Conservation (phyloP, 2,113 vertebrate genomes). For the Panthera uncia region DNA sequence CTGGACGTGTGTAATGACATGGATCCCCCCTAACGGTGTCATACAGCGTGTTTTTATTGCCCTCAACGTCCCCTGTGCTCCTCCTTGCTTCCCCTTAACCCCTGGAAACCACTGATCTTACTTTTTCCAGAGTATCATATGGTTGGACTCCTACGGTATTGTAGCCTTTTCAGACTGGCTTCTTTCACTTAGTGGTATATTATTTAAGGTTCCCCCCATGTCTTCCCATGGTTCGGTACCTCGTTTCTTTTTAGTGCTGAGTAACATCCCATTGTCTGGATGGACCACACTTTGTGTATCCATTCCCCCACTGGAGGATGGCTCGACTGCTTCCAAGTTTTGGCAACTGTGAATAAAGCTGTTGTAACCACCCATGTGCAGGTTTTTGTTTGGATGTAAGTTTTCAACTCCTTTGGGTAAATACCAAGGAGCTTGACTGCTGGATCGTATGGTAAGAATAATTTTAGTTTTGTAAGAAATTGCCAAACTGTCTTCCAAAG, state of each 20-base stretch:
- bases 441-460: neutral
- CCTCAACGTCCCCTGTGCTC: fast-evolving
- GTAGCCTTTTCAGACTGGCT: no score
- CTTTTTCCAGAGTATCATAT: fast-evolving
- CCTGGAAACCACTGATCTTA: neutral
- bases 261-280: neutral
- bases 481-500: neutral
- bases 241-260: neutral
- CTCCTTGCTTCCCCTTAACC: fast-evolving
- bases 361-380: neutral
- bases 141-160: fast-evolving
- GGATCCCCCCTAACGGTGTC: fast-evolving
- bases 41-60: fast-evolving
- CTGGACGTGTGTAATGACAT: fast-evolving
- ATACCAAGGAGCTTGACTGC: neutral
- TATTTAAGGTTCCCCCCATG: neutral
- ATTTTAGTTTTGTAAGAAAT: neutral
- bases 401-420: neutral
- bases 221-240: neutral
- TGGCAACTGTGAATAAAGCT: neutral
- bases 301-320: neutral
- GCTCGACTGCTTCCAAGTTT: neutral
- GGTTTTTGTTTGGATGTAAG: neutral
- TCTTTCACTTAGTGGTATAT: neutral
- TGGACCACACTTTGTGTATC: neutral